Percentiles rank a stretch among this genome's conserved stretches.
These are phyloP conservation scores for Trimorus sp. DNA, from an alignment of 2,888 invertebrate genomes.

Conservation along the genomic window DNA sequence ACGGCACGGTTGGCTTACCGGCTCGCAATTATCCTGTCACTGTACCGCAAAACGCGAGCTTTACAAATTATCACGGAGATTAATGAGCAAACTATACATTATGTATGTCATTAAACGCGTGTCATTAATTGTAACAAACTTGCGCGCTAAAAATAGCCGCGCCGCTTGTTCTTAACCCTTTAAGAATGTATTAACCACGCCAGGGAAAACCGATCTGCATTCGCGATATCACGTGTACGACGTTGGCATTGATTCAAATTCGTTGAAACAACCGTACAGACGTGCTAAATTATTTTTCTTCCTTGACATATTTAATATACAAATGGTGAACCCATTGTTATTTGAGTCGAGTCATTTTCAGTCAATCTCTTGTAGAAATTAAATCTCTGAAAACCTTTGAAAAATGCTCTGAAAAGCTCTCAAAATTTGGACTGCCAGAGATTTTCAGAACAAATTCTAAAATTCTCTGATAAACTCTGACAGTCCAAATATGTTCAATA, in stretches of 20 bases:
- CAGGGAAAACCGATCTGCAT: slow-evolving; percentile 20
- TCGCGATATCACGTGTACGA: slow-evolving; percentile 20
- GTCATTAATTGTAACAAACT: slow-evolving; percentile 59
- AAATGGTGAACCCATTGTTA: too few species aligned
- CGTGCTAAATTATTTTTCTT: too few species aligned
- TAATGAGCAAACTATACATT: slow-evolving; percentile 63
- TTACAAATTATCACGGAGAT: slow-evolving; percentile 64
- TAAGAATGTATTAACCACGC: slow-evolving; percentile 21
- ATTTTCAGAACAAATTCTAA: too few species aligned
- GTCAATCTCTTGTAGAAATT: too few species aligned
- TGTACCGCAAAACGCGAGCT: slow-evolving; percentile 65
- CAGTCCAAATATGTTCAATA: too few species aligned
- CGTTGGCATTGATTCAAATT: slow-evolving; percentile 14
- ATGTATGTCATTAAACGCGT: slow-evolving; percentile 62
- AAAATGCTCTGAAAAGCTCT: too few species aligned
- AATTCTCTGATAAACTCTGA: too few species aligned
- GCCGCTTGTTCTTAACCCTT: slow-evolving; percentile 28
- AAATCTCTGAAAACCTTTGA: too few species aligned
- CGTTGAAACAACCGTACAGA: slow-evolving; percentile 22
- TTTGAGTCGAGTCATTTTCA: too few species aligned
- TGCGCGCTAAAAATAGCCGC: slow-evolving; percentile 42
- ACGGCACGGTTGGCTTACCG: slow-evolving; percentile 53
- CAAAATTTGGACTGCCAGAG: too few species aligned
- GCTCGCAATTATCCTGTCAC: slow-evolving; percentile 67
- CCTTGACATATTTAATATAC: too few species aligned